Evolutionary conservation across 2,888 invertebrate genomes (phyloP).

Genomic region (Rugalucina vietnamica): DNA sequence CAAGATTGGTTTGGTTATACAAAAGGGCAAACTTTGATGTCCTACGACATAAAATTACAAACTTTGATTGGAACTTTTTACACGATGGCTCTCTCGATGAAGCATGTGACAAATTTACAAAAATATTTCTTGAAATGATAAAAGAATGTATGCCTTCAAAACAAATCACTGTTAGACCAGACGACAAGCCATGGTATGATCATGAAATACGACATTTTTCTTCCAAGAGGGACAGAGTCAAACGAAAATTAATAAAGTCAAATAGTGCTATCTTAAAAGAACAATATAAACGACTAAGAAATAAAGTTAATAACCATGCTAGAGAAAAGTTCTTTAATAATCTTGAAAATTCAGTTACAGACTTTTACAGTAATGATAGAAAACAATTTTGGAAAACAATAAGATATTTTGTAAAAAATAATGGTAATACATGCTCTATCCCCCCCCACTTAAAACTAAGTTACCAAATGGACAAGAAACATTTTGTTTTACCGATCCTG

Average conservation of each 20-base stretch:
- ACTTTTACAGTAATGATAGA: not conserved
- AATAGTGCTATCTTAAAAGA: not conserved
- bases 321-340: constrained; percentile 3
- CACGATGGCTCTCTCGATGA: no score
- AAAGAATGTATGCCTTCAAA: not conserved
- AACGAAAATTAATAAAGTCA: not conserved
- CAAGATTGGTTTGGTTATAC: no score
- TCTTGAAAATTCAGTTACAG: not conserved
- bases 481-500: not conserved
- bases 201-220: not conserved
- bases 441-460: no score
- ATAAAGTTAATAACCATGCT: not conserved
- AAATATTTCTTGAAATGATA: not conserved
- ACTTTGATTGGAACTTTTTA: no score
- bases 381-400: not conserved
- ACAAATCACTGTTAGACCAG: not conserved
- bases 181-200: not conserved
- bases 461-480: not conserved
- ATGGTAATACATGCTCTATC: not conserved
- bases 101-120: not conserved
- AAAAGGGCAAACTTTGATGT: no score
- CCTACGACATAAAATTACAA: no score
- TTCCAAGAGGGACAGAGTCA: not conserved
- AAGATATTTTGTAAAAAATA: not conserved
- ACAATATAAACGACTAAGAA: not conserved